Percentiles rank a stretch among this genome's conserved stretches.
Conservation (phyloP, 2,888 invertebrate genomes). For the Hirtodrosophila cameraria region DNA sequence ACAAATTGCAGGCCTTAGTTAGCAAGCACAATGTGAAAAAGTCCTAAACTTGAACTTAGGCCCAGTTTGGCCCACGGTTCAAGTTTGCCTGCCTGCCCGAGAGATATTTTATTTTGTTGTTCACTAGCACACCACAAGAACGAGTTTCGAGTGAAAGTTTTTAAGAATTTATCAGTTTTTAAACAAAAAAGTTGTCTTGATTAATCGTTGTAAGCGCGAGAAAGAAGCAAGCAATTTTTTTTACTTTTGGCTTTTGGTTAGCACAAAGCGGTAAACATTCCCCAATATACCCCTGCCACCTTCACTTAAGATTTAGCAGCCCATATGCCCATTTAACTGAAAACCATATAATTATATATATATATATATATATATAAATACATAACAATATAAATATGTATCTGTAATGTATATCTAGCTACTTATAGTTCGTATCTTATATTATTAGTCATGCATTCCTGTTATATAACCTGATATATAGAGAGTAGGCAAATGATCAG, state of each 20-base stretch:
- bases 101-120: constrained; percentile 58
- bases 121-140: not conserved
- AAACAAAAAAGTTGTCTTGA: constrained; percentile 15
- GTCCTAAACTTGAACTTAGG: constrained; percentile 60
- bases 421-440: constrained; percentile 66
- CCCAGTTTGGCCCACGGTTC: constrained; percentile 36
- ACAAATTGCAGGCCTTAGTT: constrained; percentile 90
- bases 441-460: constrained; percentile 78
- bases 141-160: constrained; percentile 39
- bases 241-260: constrained; percentile 61
- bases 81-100: constrained; percentile 72
- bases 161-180: constrained; percentile 57
- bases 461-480: constrained; percentile 73
- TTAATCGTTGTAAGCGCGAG: not conserved
- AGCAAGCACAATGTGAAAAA: constrained; percentile 86
- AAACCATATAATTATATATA: constrained; percentile 38
- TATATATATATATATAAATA: constrained; percentile 18
- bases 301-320: constrained; percentile 41
- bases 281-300: constrained; percentile 49
- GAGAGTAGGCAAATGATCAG: constrained; percentile 48
- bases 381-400: constrained; percentile 5
- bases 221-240: constrained; percentile 14
- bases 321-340: constrained; percentile 49
- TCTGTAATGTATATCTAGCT: constrained; percentile 51
- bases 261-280: constrained; percentile 74